A percentile compares a stretch with the other conserved stretches of the same genome.
Evolutionary conservation across 2,797 vertebrate genomes (phyloP).

Genomic region (Micrastur ruficollis): DNA sequence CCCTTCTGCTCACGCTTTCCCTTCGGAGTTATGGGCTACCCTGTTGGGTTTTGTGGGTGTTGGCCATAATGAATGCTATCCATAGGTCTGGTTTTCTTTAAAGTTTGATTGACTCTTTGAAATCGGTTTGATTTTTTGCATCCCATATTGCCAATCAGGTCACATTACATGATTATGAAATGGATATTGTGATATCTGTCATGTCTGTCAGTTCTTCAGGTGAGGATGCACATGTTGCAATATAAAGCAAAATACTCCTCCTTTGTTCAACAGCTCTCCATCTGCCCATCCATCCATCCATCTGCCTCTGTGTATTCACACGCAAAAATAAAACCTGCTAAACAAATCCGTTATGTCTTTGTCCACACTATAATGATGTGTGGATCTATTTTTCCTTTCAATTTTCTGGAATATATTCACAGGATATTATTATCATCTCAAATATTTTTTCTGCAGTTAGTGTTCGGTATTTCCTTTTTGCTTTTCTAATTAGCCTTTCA

Average conservation of each 20-base stretch:
- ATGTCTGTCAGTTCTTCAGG: background rate
- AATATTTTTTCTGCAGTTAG: background rate
- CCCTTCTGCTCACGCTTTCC: background rate
- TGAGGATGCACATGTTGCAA: background rate
- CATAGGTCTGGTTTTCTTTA: background rate
- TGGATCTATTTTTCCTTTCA: background rate
- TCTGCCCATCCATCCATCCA: constrained; percentile 10
- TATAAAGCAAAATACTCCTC: background rate
- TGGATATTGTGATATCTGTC: background rate
- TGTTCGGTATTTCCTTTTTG: background rate
- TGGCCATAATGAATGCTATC: background rate
- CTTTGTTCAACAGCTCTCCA: constrained; percentile 21
- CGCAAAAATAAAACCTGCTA: background rate
- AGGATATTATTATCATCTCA: background rate
- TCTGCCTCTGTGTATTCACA: constrained; percentile 16
- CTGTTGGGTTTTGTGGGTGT: background rate
- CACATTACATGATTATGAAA: background rate
- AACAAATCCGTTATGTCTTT: background rate
- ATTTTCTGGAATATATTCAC: background rate
- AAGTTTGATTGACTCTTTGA: background rate
- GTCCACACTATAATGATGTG: background rate
- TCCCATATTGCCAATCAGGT: background rate
- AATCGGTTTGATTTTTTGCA: background rate
- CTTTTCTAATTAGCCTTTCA: constrained; percentile 38
- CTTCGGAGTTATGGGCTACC: background rate